Conservation (phyloP, 2,888 invertebrate genomes). For the Drosophila anomelani region DNA sequence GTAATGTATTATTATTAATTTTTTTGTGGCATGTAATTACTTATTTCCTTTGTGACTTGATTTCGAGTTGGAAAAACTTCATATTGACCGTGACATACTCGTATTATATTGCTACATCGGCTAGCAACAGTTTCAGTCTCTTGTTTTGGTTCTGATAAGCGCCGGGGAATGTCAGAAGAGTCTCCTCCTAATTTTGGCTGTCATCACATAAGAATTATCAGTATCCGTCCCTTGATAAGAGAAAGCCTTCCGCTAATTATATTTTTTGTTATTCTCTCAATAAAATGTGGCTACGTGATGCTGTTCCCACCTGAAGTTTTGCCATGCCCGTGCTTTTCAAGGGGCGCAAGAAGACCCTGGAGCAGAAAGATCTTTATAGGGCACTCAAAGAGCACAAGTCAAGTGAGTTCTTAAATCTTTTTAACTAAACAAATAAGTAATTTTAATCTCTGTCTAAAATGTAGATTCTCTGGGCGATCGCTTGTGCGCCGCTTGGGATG, state of each 20-base stretch:
- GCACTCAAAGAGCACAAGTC: conserved; percentile 90
- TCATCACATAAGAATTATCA: conserved; percentile 24
- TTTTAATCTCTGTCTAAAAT: fast-evolving
- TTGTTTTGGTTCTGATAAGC: conserved; percentile 20
- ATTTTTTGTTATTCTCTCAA: conserved; percentile 3
- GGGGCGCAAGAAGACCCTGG: conserved; percentile 90
- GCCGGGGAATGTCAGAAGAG: neutral
- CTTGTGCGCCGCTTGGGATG: conserved; percentile 87
- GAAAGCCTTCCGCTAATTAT: conserved; percentile 18
- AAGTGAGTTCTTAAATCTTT: conserved; percentile 63
- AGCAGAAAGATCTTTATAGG: conserved; percentile 90
- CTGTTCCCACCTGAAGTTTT: conserved; percentile 86
- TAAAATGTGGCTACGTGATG: conserved; percentile 38
- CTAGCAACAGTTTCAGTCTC: conserved; percentile 1
- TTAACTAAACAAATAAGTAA: too few relatives aligned
- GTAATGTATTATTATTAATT: conserved; percentile 2
- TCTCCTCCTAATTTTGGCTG: conserved; percentile 8
- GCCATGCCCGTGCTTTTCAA: conserved; percentile 90
- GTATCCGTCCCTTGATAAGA: conserved; percentile 27
- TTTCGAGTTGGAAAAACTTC: conserved; percentile 1
- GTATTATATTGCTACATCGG: neutral
- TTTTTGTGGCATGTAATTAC: neutral
- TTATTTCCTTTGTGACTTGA: neutral
- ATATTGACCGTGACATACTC: conserved; percentile 16
- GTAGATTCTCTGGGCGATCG: conserved; percentile 86